phyloP scores from a whole-genome alignment of 2,113 vertebrate genomes.

The Recurvirostra avosetta region DNA sequence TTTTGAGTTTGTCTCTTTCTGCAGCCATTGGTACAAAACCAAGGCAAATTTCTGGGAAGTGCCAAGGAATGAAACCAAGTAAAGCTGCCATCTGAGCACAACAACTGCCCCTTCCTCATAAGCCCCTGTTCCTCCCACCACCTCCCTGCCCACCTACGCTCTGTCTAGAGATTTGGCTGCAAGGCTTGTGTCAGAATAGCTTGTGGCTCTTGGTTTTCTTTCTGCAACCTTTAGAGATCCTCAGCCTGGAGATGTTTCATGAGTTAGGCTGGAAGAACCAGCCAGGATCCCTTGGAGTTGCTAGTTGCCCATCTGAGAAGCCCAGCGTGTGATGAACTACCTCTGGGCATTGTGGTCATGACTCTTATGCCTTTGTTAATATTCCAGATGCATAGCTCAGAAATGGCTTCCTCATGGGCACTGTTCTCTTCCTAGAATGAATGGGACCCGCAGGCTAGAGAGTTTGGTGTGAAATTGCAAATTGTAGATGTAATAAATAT shows the following conservation, averaged over 20 bases:
- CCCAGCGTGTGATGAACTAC: not conserved
- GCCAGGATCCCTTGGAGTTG: not conserved
- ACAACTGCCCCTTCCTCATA: fast-evolving
- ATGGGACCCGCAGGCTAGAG: not conserved
- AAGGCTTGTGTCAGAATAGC: not conserved
- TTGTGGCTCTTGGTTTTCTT: not conserved
- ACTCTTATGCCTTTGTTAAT: not conserved
- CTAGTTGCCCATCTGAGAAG: not conserved
- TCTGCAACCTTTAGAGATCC: not conserved
- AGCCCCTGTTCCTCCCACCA: not conserved
- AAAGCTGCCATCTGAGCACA: not conserved
- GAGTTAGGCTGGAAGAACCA: not conserved
- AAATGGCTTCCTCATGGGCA: not conserved
- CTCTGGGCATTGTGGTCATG: too few relatives aligned
- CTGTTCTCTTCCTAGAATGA: not conserved
- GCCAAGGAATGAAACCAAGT: not conserved
- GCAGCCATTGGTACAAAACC: not conserved
- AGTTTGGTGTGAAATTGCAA: not conserved
- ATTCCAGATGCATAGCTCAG: not conserved
- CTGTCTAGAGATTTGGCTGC: not conserved
- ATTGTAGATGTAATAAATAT: not conserved
- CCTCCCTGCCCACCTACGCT: not conserved
- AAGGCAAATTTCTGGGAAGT: not conserved
- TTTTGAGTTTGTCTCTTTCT: not conserved
- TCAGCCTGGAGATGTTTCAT: not conserved